Evolutionary conservation across 2,113 vertebrate genomes (phyloP), one percentile per base, ranked within the genome.

Genomic region (Cryptoleucopteryx plumbea): DNA sequence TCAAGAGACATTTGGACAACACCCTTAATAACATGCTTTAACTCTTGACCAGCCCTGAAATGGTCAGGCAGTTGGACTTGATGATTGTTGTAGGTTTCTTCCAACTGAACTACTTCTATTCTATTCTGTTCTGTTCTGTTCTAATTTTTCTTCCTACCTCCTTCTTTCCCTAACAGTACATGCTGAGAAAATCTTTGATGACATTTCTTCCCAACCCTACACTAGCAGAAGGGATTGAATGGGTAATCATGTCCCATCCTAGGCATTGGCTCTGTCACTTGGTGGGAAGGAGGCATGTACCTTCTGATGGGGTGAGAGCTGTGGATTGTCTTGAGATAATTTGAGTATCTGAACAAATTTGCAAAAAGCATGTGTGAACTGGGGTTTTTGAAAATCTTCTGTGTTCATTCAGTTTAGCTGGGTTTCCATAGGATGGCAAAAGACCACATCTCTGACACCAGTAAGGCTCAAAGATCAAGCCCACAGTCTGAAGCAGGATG

Each of bases 21-120:
- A 11, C 52, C 36, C 31, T 42, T 56, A 31, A 52, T 8, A 42
- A 32, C 52, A 55, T 34, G 31, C 40, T 27, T 74, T 58, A 74
- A 56, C 29, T 38, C 29, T 38, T 38, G n/a, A 19, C 15, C 13
- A 52, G n/a, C 3, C 19, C n/a, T 71, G n/a, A 52, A 71, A 14
- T 6, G n/a, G n/a, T 38, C n/a, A 31, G 68, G 26, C n/a, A 71
- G n/a, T 31, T 52, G 27, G 68, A 72, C 10, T 45, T 15, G 40
- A 26, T 7, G 5, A 43, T 58, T 0, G 0, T n/a, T 43, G 40
- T 19, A 43, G 16, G 31, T 56, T 31, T 7, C 40, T n/a, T 74
- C 40, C 31, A 56, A 43, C 21, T 55, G 7, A 67, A 34, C 43
- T n/a, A n/a, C 26, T 36, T 20, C 34, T 27, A 20, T 50, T 21